These are phyloP conservation scores for Belonocnema kinseyi DNA, from an alignment of 1,140 invertebrate species.

Conservation along the genomic window DNA sequence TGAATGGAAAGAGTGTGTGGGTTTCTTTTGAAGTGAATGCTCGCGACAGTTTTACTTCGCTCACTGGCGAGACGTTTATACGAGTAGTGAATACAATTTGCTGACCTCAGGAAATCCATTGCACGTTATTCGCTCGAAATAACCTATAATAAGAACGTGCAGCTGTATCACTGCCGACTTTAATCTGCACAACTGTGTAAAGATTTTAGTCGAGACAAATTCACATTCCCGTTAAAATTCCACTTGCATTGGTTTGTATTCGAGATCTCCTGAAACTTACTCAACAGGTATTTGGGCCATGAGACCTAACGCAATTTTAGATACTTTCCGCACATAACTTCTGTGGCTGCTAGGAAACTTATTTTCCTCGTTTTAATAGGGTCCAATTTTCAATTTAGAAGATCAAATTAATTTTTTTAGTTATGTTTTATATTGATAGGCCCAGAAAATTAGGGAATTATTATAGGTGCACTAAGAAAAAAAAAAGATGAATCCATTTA, in stretches of 20 bases:
- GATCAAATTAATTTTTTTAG: too few species aligned
- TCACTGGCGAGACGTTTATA: constrained; percentile 4
- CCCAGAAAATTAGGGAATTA: too few species aligned
- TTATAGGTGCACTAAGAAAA: too few species aligned
- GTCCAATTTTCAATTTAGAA: too few species aligned
- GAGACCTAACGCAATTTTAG: constrained; percentile 11
- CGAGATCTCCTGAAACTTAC: constrained; percentile 15
- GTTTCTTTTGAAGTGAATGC: constrained; percentile 16
- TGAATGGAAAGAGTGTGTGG: background rate
- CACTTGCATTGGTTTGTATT: constrained; percentile 8
- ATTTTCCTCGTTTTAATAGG: too few species aligned
- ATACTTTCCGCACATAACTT: background rate
- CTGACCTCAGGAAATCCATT: constrained; percentile 23
- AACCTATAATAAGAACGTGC: constrained; percentile 31
- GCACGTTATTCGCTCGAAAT: constrained; percentile 29
- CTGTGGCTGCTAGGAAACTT: background rate
- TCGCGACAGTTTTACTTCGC: constrained; percentile 4
- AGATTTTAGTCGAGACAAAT: constrained; percentile 24
- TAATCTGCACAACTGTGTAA: constrained; percentile 24
- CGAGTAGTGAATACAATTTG: constrained; percentile 26
- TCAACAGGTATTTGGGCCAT: constrained; percentile 27
- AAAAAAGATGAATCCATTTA: too few species aligned
- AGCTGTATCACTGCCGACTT: constrained; percentile 30
- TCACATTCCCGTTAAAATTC: constrained; percentile 26
- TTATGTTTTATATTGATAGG: too few species aligned